Conservation (phyloP, 2,888 invertebrate species). For the Argyresthia albistria region DNA sequence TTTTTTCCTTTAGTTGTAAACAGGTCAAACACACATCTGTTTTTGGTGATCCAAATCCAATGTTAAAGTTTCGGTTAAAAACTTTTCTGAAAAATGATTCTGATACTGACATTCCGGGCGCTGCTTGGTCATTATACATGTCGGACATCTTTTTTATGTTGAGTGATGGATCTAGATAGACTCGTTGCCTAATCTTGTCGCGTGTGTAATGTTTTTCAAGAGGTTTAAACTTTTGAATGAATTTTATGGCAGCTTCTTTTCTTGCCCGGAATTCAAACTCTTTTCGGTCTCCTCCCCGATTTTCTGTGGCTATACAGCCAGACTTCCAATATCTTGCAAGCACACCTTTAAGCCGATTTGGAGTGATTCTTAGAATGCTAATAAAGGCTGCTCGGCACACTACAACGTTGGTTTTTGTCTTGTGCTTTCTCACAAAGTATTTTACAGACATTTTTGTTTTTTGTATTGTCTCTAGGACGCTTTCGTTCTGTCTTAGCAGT, state of each 20-base stretch:
- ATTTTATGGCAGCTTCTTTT: conserved; percentile 8
- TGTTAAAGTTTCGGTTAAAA: conserved; percentile 10
- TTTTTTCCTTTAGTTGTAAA: conserved; percentile 9
- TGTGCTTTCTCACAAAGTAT: conserved; percentile 2
- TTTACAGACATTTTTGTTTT: not conserved
- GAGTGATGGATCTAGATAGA: conserved; percentile 6
- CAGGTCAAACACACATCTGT: conserved; percentile 13
- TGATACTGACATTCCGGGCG: conserved; percentile 1
- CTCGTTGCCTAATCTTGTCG: conserved; percentile 6
- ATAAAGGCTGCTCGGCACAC: conserved; percentile 7
- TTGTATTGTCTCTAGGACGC: not conserved
- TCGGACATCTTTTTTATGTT: conserved; percentile 5
- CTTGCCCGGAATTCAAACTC: conserved; percentile 5
- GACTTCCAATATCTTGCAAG: conserved; percentile 7
- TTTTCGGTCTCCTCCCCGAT: conserved; percentile 9
- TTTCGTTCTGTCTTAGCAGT: not conserved
- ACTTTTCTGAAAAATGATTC: conserved; percentile 10
- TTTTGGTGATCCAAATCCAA: conserved; percentile 12
- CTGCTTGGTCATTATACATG: conserved; percentile 9
- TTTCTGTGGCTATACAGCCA: conserved; percentile 9
- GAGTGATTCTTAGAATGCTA: conserved; percentile 6
- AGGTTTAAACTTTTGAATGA: conserved; percentile 8
- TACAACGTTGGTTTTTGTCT: not conserved
- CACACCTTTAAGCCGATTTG: conserved; percentile 10
- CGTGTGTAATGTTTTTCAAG: conserved; percentile 9